Evolutionary conservation across 2,113 vertebrate species (phyloP), one percentile per base, ranked within the genome.

Genomic region (Austrofundulus limnaeus): DNA sequence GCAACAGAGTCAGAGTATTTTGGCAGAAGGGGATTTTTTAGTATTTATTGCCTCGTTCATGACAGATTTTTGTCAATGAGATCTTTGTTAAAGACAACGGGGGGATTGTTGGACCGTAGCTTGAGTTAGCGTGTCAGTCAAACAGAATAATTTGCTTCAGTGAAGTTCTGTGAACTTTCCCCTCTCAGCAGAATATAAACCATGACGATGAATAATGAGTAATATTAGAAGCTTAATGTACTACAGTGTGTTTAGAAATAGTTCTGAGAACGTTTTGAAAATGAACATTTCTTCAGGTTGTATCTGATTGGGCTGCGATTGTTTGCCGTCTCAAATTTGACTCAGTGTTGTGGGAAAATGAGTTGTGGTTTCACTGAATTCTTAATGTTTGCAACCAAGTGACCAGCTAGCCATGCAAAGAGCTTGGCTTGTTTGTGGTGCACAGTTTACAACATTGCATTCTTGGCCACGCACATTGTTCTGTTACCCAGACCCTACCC

Each of bases 121-220:
- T 66, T 42, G 41, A 83, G 86, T 73, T 80, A 77, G 77, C 80
- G 55, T 81, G 84, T 81, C 85, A 84, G 75, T 88, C 84, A 82
- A 68, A 76, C 85, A 67, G 64, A 68, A 77, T 86, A 63, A 87
- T 83, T 80, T 76, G 70, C 73, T 74, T 80, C 38, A 21, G 28
- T 56, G 77, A 65, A 77, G 72, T 83, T 73, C 77, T 79, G 82
- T 80, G 82, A 88, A 86, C 85, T 80, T 75, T 77, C 60, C 69
- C 54, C 58, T 10, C 51, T 64, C 67, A 65, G 69, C 60, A 50
- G 59, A 75, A 69, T 17, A 60, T 52, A 80, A 83, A 72, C 45
- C 63, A 23, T 68, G 54, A 53, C 56, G 54, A 25, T 17, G 77
- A 71, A 66, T 64, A 24, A 52, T 63, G 52, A 60, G 54, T 57